A percentile compares a stretch with the other conserved stretches of the same genome.
These are phyloP conservation scores for Drosophila paranaensis DNA, from an alignment of 2,888 invertebrate species.

Conservation along the genomic window DNA sequence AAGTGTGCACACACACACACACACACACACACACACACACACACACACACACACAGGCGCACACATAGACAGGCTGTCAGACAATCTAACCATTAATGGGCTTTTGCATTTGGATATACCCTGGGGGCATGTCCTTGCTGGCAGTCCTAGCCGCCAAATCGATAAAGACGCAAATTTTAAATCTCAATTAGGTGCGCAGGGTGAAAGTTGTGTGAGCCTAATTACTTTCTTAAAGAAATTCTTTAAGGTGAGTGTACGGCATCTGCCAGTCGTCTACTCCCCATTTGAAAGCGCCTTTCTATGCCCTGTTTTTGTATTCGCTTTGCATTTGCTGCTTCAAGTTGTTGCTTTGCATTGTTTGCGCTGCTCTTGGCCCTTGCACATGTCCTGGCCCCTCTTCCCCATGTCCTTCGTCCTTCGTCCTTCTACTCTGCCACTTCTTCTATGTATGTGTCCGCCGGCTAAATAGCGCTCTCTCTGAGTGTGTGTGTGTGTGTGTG, in stretches of 20 bases:
- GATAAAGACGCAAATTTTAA: not conserved
- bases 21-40: slow-evolving; percentile 10
- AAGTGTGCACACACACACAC: slow-evolving; percentile 42
- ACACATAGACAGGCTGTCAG: slow-evolving; percentile 8
- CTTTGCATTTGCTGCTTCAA: slow-evolving; percentile 27
- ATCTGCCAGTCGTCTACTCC: not conserved
- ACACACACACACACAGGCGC: slow-evolving; percentile 2
- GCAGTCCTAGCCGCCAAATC: not conserved
- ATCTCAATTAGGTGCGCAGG: not conserved
- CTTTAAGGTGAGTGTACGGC: too few relatives aligned
- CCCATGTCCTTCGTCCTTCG: not conserved
- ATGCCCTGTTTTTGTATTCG: not conserved
- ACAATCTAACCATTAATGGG: slow-evolving; percentile 51
- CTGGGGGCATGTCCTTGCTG: not conserved
- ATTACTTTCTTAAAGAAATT: too few relatives aligned
- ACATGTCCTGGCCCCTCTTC: not conserved
- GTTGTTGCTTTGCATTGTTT: slow-evolving; percentile 34
- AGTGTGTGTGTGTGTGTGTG: too few relatives aligned
- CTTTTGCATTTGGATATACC: not conserved
- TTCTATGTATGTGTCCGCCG: slow-evolving; percentile 24
- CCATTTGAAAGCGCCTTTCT: not conserved
- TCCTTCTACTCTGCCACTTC: too few relatives aligned
- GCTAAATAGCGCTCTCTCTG: slow-evolving; percentile 51
- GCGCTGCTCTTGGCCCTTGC: slow-evolving; percentile 23
- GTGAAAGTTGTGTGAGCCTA: too few relatives aligned